Conservation (phyloP, 2,797 vertebrate genomes). For the Urosaurus nigricauda region DNA sequence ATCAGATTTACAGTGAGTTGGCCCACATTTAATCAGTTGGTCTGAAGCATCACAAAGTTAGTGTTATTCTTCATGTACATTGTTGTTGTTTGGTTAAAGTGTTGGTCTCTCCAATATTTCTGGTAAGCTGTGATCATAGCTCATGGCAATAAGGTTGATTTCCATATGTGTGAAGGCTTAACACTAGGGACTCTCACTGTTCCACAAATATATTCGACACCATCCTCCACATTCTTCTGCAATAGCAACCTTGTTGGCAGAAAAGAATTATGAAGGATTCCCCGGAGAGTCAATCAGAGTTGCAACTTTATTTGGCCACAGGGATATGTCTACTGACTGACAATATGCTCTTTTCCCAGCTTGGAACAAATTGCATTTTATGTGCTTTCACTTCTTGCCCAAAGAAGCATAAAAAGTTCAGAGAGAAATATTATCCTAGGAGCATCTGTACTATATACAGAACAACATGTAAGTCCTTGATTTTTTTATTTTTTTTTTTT, state of each 20-base stretch:
- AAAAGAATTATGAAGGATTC: conserved; percentile 9
- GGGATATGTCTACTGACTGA: neutral
- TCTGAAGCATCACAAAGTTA: neutral
- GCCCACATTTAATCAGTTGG: neutral
- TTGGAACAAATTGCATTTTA: conserved; percentile 28
- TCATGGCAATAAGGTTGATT: conserved; percentile 10
- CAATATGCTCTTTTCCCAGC: conserved; percentile 12
- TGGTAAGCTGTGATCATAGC: neutral
- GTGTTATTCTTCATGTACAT: neutral
- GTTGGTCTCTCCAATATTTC: neutral
- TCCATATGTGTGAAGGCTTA: neutral
- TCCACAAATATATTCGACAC: neutral
- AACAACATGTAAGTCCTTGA: neutral
- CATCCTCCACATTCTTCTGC: neutral
- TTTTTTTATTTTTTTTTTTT: no score
- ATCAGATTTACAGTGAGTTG: conserved; percentile 1
- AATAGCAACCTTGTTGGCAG: neutral
- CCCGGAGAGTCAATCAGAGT: conserved; percentile 6
- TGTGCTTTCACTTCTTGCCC: neutral
- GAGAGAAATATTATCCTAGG: conserved; percentile 28
- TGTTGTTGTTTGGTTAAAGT: neutral
- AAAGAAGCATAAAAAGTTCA: neutral
- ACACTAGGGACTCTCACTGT: neutral
- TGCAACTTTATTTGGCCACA: conserved; percentile 13
- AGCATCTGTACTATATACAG: neutral